phyloP scores from a whole-genome alignment of 1,140 invertebrate genomes.

The Drosophila setifemur region DNA sequence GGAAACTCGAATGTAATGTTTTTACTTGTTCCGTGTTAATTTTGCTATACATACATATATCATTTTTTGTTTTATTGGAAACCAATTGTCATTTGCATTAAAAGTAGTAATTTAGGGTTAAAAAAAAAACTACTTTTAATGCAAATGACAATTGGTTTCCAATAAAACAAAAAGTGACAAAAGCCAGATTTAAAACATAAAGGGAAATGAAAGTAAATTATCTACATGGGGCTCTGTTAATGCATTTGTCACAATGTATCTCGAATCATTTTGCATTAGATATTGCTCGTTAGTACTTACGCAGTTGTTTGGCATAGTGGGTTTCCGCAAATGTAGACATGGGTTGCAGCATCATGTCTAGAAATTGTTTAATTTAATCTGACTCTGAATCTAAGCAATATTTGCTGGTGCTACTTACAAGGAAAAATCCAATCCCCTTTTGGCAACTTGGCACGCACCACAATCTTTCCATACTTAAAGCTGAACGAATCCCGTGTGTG shows the following conservation, averaged over 20 bases:
- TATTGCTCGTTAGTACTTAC: constrained; percentile 54
- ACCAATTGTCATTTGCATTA: no score
- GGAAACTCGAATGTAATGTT: no score
- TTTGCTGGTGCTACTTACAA: constrained; percentile 27
- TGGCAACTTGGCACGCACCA: constrained; percentile 60
- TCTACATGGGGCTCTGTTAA: no score
- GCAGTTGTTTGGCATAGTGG: constrained; percentile 58
- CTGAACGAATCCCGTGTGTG: constrained; percentile 61
- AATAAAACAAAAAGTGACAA: no score
- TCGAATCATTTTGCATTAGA: not conserved
- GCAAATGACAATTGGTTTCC: no score
- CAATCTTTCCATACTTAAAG: constrained; percentile 65
- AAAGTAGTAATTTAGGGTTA: no score
- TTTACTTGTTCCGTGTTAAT: no score
- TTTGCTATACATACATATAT: no score
- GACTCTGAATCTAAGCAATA: not conserved
- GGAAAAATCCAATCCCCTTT: constrained; percentile 71
- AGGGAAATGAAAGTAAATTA: no score
- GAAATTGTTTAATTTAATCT: not conserved
- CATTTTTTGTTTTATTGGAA: no score
- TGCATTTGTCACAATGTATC: not conserved
- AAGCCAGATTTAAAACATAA: no score
- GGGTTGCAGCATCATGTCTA: constrained; percentile 65
- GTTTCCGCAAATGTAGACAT: constrained; percentile 64
- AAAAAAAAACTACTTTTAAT: no score